These are phyloP conservation scores for Psettodes erumei DNA, from an alignment of 2,113 vertebrate genomes.

Conservation along the genomic window DNA sequence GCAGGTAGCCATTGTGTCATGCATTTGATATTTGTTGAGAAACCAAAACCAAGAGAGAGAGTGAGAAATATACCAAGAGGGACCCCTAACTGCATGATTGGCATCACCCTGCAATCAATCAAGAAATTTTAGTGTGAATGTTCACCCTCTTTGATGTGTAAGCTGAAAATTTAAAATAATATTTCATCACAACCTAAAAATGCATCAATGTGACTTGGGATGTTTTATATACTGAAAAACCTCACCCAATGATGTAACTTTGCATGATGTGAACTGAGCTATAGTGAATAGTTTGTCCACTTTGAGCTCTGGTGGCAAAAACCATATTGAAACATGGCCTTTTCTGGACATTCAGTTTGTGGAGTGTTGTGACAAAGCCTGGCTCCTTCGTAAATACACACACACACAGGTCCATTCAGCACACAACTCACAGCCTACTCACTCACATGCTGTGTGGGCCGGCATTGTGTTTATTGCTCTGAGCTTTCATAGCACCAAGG, in stretches of 20 bases:
- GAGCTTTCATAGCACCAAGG: conserved; percentile 63
- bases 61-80: neutral
- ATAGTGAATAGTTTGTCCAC: conserved; percentile 33
- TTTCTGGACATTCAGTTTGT: conserved; percentile 70
- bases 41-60: no score
- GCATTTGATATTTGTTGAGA: neutral
- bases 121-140: neutral
- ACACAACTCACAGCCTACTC: conserved; percentile 58
- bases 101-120: no score
- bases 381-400: conserved; percentile 59
- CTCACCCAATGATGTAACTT: neutral
- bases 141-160: neutral
- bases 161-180: neutral
- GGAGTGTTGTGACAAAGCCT: conserved; percentile 59
- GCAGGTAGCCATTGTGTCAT: neutral
- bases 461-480: conserved; percentile 66
- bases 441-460: conserved; percentile 58
- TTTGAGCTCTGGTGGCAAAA: conserved; percentile 30
- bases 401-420: conserved; percentile 59
- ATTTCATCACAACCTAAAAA: neutral
- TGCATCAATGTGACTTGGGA: neutral
- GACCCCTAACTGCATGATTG: neutral
- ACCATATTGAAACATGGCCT: conserved; percentile 57
- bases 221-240: neutral
- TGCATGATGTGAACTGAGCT: neutral